Evolutionary conservation across 2,888 invertebrate genomes (phyloP).

Genomic region (Ormia ochracea): DNA sequence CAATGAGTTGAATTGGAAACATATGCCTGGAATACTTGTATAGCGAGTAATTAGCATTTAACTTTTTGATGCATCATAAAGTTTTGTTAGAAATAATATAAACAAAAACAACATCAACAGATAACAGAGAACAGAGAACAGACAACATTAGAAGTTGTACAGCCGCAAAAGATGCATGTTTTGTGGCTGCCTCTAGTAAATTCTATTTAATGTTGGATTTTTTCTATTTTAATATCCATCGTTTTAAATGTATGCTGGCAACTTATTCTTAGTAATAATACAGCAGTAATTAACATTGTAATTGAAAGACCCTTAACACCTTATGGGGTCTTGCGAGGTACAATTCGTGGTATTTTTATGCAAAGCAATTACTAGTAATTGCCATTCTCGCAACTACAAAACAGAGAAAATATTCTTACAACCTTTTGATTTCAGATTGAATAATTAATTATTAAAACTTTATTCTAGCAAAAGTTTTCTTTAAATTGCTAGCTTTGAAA

Average conservation of each 20-base stretch:
- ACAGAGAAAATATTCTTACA: too few relatives aligned
- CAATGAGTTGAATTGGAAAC: slow-evolving; percentile 40
- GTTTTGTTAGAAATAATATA: slow-evolving; percentile 46
- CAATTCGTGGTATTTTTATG: too few relatives aligned
- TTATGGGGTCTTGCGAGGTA: too few relatives aligned
- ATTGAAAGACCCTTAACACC: slow-evolving; percentile 2
- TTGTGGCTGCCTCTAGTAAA: slow-evolving; percentile 40
- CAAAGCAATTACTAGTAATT: too few relatives aligned
- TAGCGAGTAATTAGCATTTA: slow-evolving; percentile 56
- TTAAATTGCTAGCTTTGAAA: too few relatives aligned
- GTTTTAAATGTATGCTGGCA: neutral
- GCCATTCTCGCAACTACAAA: too few relatives aligned
- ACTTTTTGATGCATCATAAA: slow-evolving; percentile 60
- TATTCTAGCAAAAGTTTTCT: too few relatives aligned
- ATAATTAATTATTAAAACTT: too few relatives aligned
- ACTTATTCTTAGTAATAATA: neutral
- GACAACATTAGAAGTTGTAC: slow-evolving; percentile 30
- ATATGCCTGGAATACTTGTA: slow-evolving; percentile 7
- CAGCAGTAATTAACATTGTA: slow-evolving; percentile 3
- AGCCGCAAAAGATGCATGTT: slow-evolving; percentile 41
- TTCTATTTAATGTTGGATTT: slow-evolving; percentile 40
- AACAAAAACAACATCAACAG: slow-evolving; percentile 23
- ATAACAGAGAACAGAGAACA: too few relatives aligned
- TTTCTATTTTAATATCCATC: neutral
- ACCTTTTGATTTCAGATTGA: too few relatives aligned